A percentile compares a stretch with the other conserved stretches of the same genome.
Evolutionary conservation across 2,888 invertebrate species (phyloP).

Genomic region (Amblyjoppa fuscipennis): DNA sequence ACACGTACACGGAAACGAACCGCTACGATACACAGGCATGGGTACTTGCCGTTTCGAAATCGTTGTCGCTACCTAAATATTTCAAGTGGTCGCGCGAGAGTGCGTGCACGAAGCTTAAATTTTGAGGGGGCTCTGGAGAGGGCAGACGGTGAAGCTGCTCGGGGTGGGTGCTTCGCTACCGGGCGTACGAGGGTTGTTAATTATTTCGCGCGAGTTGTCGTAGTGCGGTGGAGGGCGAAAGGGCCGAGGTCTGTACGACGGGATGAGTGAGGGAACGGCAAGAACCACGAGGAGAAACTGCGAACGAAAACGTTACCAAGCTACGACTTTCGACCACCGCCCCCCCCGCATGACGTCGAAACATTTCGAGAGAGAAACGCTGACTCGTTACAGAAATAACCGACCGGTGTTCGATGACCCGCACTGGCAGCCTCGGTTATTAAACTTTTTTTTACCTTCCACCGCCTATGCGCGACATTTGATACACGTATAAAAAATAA

Average conservation of each 20-base stretch:
- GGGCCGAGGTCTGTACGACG: slow-evolving; percentile 54
- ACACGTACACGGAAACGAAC: background rate
- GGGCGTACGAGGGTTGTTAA: slow-evolving; percentile 79
- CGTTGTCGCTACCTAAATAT: slow-evolving; percentile 75
- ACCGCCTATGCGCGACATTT: background rate
- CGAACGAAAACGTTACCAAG: slow-evolving; percentile 62
- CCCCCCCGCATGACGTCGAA: slow-evolving; percentile 43
- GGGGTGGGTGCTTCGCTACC: slow-evolving; percentile 43
- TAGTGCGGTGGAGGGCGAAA: slow-evolving; percentile 37
- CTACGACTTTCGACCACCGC: background rate
- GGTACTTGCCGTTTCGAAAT: slow-evolving; percentile 68
- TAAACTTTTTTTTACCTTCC: background rate
- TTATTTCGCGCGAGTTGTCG: slow-evolving; percentile 81
- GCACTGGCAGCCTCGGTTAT: background rate
- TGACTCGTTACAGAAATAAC: slow-evolving; percentile 28
- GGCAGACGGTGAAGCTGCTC: slow-evolving; percentile 41
- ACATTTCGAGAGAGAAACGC: slow-evolving; percentile 42
- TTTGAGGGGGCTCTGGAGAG: slow-evolving; percentile 69
- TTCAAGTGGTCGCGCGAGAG: slow-evolving; percentile 73
- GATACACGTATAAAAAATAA: background rate
- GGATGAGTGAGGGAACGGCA: slow-evolving; percentile 66
- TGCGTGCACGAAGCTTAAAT: slow-evolving; percentile 74
- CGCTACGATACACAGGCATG: background rate
- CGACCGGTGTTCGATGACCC: slow-evolving; percentile 15
- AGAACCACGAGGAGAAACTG: slow-evolving; percentile 67